Evolutionary conservation across 2,888 invertebrate species (phyloP), one percentile per base, ranked within the genome.

Genomic region (Andrena camellia): DNA sequence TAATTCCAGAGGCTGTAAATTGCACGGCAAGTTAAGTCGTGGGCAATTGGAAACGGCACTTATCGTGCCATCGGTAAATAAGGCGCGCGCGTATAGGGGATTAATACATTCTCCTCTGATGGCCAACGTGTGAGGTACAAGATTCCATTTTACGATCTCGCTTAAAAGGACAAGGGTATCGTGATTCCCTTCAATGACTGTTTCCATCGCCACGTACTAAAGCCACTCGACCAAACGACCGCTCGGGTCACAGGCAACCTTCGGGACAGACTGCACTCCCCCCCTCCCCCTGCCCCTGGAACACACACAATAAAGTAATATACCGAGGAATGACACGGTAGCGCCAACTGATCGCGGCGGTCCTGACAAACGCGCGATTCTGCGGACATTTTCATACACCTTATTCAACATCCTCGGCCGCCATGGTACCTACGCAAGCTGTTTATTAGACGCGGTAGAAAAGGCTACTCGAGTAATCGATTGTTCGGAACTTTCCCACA

Each of bases 401-500:
- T 70, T 26, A 2, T 42, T 60, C 48, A 0, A 10, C 59, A 17
- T 59, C 20, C 20, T 23, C 31, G 68, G 64, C 48, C 42, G 42
- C 48, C 62, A 54, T 50, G 52, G 33, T 64, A 20, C n/a, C n/a
- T n/a, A n/a, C 60, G 75, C 52, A 74, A 68, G 52, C 31, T 76
- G 76, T 85, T 80, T 72, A 87, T 87, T 83, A 86, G 63, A 54
- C 69, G 59, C 33, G 66, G 26, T 31, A 7, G 66, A 60, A 50
- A 62, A 59, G 42, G 57, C 35, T 20, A 26, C 31, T 59, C 23
- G 64, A 33, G 10, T 33, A 17, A 42, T 70, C 72, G 78, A 81
- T 81, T 72, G 77, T 78, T 57, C 64, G 23, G 71, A 80, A 82
- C 74, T 83, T 88, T 88, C 88, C 79, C 88, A 88, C 83, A 83